phyloP scores from a whole-genome alignment of 2,113 vertebrate genomes.

The Herpetotheres cachinnans region DNA sequence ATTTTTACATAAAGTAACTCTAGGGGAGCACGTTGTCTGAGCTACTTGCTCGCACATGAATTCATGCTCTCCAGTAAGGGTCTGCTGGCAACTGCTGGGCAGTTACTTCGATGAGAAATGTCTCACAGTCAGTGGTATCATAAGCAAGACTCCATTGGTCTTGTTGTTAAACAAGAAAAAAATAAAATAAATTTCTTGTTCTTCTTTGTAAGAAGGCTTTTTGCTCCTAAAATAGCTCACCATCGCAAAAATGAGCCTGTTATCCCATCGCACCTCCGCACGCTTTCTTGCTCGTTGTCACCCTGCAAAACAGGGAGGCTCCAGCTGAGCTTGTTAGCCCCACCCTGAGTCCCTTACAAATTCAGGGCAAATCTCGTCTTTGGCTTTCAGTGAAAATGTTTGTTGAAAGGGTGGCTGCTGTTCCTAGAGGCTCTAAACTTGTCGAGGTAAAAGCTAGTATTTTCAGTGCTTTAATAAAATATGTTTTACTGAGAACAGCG shows the following conservation, averaged over 20 bases:
- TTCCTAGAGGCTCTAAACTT: accelerated
- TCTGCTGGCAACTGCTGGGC: neutral
- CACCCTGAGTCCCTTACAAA: neutral
- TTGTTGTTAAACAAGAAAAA: neutral
- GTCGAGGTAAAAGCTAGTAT: neutral
- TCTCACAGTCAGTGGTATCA: neutral
- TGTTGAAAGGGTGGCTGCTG: neutral
- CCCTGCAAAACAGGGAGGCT: neutral
- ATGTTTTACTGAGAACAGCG: accelerated
- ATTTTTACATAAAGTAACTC: neutral
- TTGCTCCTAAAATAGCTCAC: neutral
- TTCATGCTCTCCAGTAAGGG: no score
- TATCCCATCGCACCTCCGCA: neutral
- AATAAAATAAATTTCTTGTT: neutral
- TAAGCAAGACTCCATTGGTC: neutral
- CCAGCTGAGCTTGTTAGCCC: neutral
- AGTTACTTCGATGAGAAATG: neutral
- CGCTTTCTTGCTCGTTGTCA: neutral
- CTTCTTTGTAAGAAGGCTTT: neutral
- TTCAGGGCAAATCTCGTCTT: neutral
- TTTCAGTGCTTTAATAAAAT: neutral
- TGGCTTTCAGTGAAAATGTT: accelerated
- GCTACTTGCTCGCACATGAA: neutral
- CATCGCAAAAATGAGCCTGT: neutral
- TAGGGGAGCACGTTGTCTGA: neutral